These are phyloP conservation scores for Argyresthia albistria DNA, from an alignment of 2,888 invertebrate genomes.

Conservation along the genomic window DNA sequence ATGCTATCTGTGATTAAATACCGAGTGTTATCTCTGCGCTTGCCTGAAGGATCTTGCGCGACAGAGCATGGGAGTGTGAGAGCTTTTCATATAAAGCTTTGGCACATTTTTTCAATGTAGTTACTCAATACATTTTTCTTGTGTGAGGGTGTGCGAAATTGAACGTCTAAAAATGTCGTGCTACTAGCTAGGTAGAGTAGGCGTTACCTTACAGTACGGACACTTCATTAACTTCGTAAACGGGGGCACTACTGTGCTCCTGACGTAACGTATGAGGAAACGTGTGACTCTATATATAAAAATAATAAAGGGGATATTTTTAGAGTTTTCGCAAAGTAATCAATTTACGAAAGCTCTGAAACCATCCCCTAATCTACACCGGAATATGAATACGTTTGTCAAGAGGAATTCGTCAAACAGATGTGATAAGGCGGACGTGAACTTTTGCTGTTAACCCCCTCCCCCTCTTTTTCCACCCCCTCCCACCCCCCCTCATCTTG, in stretches of 20 bases:
- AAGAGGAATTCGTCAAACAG: slow-evolving; percentile 67
- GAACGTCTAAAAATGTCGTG: too few relatives aligned
- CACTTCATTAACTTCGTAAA: too few relatives aligned
- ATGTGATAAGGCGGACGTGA: slow-evolving; percentile 61
- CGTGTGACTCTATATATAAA: too few relatives aligned
- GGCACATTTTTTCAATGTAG: too few relatives aligned
- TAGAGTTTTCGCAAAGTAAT: too few relatives aligned
- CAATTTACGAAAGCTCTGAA: not conserved
- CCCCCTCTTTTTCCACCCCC: slow-evolving; percentile 12
- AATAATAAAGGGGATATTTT: too few relatives aligned
- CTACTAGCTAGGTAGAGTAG: too few relatives aligned
- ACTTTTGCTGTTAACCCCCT: slow-evolving; percentile 53
- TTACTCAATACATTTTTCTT: too few relatives aligned
- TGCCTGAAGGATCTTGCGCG: slow-evolving; percentile 37
- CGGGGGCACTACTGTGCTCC: too few relatives aligned
- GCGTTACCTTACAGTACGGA: too few relatives aligned
- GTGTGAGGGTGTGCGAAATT: too few relatives aligned
- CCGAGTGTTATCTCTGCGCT: slow-evolving; percentile 37
- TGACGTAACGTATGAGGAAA: too few relatives aligned
- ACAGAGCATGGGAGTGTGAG: slow-evolving; percentile 22
- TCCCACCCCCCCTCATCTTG: slow-evolving; percentile 13
- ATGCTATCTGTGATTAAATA: slow-evolving; percentile 64
- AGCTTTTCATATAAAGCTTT: not conserved
- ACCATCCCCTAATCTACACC: slow-evolving; percentile 6
- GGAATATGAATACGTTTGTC: slow-evolving; percentile 52